Base-by-base conservation (phyloP, 2,888 invertebrate genomes). In the Acutogordius australiensis region DNA sequence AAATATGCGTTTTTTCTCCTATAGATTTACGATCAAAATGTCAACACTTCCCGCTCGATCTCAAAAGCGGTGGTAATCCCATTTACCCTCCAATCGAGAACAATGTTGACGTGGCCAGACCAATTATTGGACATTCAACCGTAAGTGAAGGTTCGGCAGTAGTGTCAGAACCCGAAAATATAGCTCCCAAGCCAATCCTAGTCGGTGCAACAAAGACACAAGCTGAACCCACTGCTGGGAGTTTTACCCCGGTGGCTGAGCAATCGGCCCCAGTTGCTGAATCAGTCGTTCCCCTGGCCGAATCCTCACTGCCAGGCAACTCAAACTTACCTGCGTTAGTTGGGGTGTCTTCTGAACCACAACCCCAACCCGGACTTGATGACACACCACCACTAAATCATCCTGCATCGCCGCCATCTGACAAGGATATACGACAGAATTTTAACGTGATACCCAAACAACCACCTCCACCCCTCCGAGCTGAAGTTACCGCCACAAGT, bases 21-120 rank as follows among this genome's bases (percentile, higher is more conserved):
- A 51, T 28, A 57, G 58, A 30, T 29, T 57, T 57, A 26, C 4
- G 58, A 57, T 57, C 58, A 26, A 57, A 57, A 29, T 57, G 58
- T 29, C 58, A 57, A 30, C 28, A 57, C 29, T 57, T 28, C 29
- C 58, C 58, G 4, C 4, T 57, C 8, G 23, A 57, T 29, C 29
- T 57, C 4, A 4, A 51, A 23, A 21, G 26, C 8, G 51, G 51
- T 21, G 51, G 51, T 21, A 23, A 21, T 51, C 51, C 51, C 26
- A 8, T 51, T n/a, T 51, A 51, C 26, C 37, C 37, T 13, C 18
- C 37, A 18, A 37, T 8, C 37, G 37, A 37, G 18, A 8, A 8
- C 8, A 37, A 37, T 37, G 18, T 13, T 8, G 18, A 37, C 18
- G 18, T 8, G 37, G 8, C 37, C 8, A 8, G 8, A 8, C 37